Conservation (phyloP, 2,888 invertebrate species). For the Tipula lateralis region DNA sequence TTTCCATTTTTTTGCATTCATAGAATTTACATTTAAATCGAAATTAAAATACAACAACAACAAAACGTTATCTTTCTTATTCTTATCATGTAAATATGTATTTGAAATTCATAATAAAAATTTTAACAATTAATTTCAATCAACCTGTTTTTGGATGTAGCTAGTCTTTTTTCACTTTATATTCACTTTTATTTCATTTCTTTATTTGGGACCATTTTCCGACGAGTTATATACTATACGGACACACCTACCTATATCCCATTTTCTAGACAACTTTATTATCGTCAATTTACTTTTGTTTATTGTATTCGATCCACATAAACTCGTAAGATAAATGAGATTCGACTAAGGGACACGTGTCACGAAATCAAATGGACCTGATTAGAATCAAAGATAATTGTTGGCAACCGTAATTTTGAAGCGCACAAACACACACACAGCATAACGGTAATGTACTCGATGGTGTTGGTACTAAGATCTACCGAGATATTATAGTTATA, state of each 20-base stretch:
- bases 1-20: neutral
- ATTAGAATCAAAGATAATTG: conserved; percentile 2
- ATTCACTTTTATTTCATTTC: neutral
- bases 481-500: too few relatives aligned
- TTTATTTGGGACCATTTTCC: neutral
- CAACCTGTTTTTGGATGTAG: neutral
- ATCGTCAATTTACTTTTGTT: neutral
- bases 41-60: neutral
- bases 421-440: too few relatives aligned
- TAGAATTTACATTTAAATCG: neutral
- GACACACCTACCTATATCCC: neutral
- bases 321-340: neutral
- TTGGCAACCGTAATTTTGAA: neutral
- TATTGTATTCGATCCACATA: neutral
- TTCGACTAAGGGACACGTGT: neutral
- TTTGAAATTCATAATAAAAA: neutral
- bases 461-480: neutral
- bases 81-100: neutral
- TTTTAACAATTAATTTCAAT: conserved; percentile 3
- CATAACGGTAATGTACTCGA: too few relatives aligned
- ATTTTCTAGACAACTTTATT: neutral
- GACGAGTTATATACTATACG: neutral
- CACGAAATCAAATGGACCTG: neutral
- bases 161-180: neutral
- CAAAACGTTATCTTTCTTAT: neutral